Conservation (phyloP, 2,888 invertebrate genomes). For the Frankliniella intonsa region DNA sequence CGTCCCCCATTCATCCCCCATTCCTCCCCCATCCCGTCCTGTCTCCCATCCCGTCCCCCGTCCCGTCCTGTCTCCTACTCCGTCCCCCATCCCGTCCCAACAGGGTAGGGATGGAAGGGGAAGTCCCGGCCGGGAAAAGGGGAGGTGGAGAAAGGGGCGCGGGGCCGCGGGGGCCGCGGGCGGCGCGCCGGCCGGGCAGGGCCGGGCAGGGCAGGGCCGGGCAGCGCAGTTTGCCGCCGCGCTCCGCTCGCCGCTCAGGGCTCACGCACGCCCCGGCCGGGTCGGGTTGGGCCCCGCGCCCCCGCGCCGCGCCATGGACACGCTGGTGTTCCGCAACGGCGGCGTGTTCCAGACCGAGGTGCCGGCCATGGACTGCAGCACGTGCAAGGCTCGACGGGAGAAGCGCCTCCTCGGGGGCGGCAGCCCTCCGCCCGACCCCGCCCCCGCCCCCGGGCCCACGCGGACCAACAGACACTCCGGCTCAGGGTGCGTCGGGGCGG, state of each 20-base stretch:
- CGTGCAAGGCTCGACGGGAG: slow-evolving; percentile 37
- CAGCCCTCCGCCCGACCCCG: not conserved
- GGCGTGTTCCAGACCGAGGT: slow-evolving; percentile 37
- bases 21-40: not conserved
- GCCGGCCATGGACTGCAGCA: slow-evolving; percentile 38
- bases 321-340: slow-evolving; percentile 38
- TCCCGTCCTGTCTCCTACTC: no score
- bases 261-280: not conserved
- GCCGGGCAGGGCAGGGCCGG: not conserved
- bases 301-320: slow-evolving; percentile 25
- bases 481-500: not conserved
- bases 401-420: slow-evolving; percentile 31
- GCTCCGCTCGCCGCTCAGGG: not conserved
- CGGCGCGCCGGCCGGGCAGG: not conserved
- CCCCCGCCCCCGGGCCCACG: not conserved
- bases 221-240: not conserved
- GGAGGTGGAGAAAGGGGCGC: no score
- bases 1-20: not conserved
- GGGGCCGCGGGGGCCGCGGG: not conserved
- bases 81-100: no score
- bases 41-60: not conserved
- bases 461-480: not conserved
- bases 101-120: not conserved
- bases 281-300: not conserved
- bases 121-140: not conserved